Base-by-base conservation (phyloP, 2,888 invertebrate species). In the Apeira syringaria region DNA sequence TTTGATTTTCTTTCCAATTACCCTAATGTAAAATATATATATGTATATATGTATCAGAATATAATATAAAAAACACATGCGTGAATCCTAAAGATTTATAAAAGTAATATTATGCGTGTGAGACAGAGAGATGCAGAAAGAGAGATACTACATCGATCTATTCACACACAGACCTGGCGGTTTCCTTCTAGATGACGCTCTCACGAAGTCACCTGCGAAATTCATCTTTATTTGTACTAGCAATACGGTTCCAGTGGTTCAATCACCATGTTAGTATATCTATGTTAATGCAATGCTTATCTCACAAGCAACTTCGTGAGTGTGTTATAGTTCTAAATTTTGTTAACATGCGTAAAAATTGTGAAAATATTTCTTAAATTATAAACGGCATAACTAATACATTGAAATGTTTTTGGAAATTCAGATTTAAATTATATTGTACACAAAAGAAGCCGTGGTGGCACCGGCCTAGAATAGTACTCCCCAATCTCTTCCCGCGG, bases 181-280 rank as follows among this genome's bases (percentile, higher is more conserved):
- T 69, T 79, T 80, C 77, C 81, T 67, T 75, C 80, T 82, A 73
- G 82, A 77, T 59, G 81, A 74, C 50, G 81, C 80, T 65, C 79
- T 88, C 87, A 87, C 84, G 88, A 86, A 88, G 87, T 89, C 88
- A 88, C 88, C 88, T 89, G 87, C 73, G 87, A 85, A 81, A 87
- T 80, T 76, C 68, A 75, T 65, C 73, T 72, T 67, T 70, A 65
- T 72, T 62, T 73, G 61, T 75, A 74, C 62, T 49, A 27, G 44
- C 13, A 34, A 57, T 67, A 75, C 54, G 59, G 61, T 63, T 64
- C 54, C 70, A 58, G 47, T 66, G 42, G 54, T 50, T 60, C 65
- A 49, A 36, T 36, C 15, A 30, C 29, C 44, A 12, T 38, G 47
- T 51, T 79, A 68, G 54, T 30, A 12, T 36, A 20, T 7, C 71